These are phyloP conservation scores for Halcyon senegalensis DNA, from an alignment of 2,113 vertebrate species.

Conservation along the genomic window DNA sequence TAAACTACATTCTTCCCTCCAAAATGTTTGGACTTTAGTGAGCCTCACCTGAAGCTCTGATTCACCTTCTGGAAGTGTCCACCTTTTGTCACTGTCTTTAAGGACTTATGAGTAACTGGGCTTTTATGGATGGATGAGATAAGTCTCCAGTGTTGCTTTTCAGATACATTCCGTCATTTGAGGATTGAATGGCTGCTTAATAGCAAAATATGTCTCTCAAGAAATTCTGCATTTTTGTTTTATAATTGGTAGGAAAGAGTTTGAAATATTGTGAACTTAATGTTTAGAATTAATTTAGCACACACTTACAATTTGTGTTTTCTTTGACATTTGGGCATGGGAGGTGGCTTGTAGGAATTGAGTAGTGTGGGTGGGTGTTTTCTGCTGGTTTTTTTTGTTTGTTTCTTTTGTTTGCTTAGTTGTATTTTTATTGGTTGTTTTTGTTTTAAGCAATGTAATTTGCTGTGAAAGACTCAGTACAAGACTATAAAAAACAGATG, in stretches of 20 bases:
- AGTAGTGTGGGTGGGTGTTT: not conserved
- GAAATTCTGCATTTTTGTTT: not conserved
- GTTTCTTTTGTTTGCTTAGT: not conserved
- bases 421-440: not conserved
- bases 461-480: not conserved
- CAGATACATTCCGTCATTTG: not conserved
- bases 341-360: not conserved
- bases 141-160: not conserved
- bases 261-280: not conserved
- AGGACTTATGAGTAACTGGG: not conserved
- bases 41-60: not conserved
- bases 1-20: not conserved
- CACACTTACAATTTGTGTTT: not conserved
- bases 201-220: not conserved
- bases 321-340: not conserved
- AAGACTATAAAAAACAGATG: not conserved
- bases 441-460: not conserved
- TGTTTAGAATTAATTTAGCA: not conserved
- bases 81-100: not conserved
- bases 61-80: not conserved
- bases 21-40: not conserved
- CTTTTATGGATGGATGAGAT: not conserved
- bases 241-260: not conserved
- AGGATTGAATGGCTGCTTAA: not conserved
- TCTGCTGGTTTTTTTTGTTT: no score